phyloP scores from a whole-genome alignment of 2,113 vertebrate species.

The Barbus barbus region DNA sequence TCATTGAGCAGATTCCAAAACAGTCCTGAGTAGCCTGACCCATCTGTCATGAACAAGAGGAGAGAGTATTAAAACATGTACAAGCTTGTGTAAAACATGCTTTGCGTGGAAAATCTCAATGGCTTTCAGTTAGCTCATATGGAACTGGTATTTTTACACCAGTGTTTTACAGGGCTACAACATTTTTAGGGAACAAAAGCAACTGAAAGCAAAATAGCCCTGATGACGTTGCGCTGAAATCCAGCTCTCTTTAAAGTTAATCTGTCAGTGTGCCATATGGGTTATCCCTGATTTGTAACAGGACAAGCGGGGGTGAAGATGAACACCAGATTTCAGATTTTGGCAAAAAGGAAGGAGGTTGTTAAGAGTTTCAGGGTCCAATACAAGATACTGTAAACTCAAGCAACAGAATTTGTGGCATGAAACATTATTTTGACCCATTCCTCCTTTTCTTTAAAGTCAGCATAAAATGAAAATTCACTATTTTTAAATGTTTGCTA shows the following conservation, averaged over 20 bases:
- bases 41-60: constrained; percentile 69
- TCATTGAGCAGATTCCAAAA: constrained; percentile 65
- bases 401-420: background rate
- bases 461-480: too few species aligned
- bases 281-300: constrained; percentile 52
- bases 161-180: constrained; percentile 7
- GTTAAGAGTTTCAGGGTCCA: background rate
- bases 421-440: too few species aligned
- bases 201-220: background rate
- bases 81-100: background rate
- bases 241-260: constrained; percentile 53
- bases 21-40: constrained; percentile 62
- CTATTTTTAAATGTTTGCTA: too few species aligned
- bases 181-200: background rate
- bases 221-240: background rate
- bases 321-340: background rate
- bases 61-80: constrained; percentile 64
- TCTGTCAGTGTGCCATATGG: constrained; percentile 63
- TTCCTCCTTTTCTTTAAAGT: too few species aligned
- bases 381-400: background rate
- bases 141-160: constrained; percentile 30
- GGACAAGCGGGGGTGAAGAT: constrained; percentile 30
- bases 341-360: background rate
- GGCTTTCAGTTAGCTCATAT: background rate
- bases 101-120: background rate